These are phyloP conservation scores for Leptinotarsa tumamoca DNA, from an alignment of 2,888 invertebrate species.

Conservation along the genomic window DNA sequence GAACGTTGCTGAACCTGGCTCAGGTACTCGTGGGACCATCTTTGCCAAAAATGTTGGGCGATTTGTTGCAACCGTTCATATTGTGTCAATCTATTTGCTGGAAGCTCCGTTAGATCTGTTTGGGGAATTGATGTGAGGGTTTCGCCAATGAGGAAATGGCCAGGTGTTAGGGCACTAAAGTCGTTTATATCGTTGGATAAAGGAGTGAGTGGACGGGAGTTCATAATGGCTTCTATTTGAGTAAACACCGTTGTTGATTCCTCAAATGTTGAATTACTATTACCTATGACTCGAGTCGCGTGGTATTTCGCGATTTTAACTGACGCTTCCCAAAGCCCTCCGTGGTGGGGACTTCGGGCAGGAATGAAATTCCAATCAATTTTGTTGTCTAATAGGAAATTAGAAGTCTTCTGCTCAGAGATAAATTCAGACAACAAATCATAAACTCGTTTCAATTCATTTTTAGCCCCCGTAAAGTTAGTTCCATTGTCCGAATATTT, in stretches of 20 bases:
- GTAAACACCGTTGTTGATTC: too few relatives aligned
- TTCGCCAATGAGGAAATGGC: too few relatives aligned
- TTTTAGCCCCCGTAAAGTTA: conserved; percentile 50
- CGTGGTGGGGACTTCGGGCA: conserved; percentile 21
- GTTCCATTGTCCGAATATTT: conserved; percentile 54
- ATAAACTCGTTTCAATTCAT: conserved; percentile 30
- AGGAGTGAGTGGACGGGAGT: too few relatives aligned
- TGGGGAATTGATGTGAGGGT: too few relatives aligned
- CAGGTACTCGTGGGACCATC: conserved; percentile 36
- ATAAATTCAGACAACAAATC: not conserved
- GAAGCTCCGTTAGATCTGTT: not conserved
- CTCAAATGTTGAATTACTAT: not conserved
- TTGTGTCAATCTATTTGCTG: not conserved
- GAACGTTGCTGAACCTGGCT: conserved; percentile 29
- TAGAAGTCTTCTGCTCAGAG: not conserved
- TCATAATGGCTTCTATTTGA: too few relatives aligned
- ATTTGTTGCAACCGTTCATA: conserved; percentile 34
- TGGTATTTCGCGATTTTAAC: conserved; percentile 24
- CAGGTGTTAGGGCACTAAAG: too few relatives aligned
- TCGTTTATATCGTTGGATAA: too few relatives aligned
- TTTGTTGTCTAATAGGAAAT: conserved; percentile 28
- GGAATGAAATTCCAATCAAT: conserved; percentile 31
- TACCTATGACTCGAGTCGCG: not conserved
- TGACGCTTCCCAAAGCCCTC: conserved; percentile 32
- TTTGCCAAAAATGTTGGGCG: conserved; percentile 37